Evolutionary conservation across 2,797 vertebrate species (phyloP).

Genomic region (Anisognathus igniventris): DNA sequence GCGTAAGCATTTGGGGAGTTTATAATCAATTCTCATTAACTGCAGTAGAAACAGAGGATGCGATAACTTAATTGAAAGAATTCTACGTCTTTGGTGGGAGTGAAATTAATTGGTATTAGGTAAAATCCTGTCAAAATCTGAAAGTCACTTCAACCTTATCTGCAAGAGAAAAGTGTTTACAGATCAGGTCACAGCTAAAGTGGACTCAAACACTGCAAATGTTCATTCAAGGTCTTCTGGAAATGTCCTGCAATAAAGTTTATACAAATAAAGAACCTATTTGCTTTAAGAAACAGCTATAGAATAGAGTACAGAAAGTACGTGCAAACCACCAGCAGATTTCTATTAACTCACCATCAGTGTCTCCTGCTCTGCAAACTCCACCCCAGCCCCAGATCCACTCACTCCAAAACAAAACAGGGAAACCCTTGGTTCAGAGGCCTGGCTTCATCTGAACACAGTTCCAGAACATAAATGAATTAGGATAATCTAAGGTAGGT

Average conservation of each 20-base stretch:
- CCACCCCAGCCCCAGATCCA: neutral
- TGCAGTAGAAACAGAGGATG: neutral
- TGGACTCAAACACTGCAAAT: slow-evolving; percentile 7
- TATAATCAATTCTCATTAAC: slow-evolving; percentile 9
- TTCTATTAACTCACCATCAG: neutral
- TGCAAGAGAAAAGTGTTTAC: slow-evolving; percentile 28
- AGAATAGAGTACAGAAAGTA: neutral
- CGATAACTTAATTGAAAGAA: neutral
- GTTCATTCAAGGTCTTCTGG: slow-evolving; percentile 45
- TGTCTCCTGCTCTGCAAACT: neutral
- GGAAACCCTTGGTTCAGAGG: neutral
- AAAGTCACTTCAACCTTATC: slow-evolving; percentile 23
- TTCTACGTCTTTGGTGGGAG: neutral
- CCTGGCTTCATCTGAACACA: no score
- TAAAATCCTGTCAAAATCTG: slow-evolving; percentile 6
- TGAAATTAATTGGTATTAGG: neutral
- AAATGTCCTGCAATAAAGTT: slow-evolving; percentile 35
- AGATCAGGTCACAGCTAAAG: slow-evolving; percentile 11
- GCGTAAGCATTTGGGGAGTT: neutral
- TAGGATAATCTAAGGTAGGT: neutral
- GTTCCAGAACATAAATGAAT: neutral
- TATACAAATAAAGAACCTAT: slow-evolving; percentile 23
- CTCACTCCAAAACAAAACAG: neutral
- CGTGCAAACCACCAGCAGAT: neutral
- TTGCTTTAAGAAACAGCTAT: slow-evolving; percentile 38